These are phyloP conservation scores for Boulengeromyrus knoepffleri DNA, from an alignment of 2,113 vertebrate genomes.

Conservation along the genomic window DNA sequence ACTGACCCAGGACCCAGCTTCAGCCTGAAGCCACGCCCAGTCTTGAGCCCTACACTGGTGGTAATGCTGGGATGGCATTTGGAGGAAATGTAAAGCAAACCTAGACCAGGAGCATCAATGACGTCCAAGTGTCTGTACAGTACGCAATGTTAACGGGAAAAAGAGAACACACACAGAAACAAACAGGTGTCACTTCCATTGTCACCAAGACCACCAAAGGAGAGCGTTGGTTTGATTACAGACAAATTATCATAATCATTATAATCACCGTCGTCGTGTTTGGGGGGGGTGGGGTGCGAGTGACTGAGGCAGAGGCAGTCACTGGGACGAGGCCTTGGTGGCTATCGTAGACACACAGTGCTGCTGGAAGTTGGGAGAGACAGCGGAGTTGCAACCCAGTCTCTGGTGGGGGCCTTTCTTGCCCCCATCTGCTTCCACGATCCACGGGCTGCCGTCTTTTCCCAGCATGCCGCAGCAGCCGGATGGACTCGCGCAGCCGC, in stretches of 20 bases:
- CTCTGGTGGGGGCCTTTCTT: constrained; percentile 83
- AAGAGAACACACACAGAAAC: constrained; percentile 20
- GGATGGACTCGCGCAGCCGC: constrained; percentile 55
- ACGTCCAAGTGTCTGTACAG: constrained; percentile 39
- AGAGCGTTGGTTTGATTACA: constrained; percentile 56
- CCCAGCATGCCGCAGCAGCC: constrained; percentile 67
- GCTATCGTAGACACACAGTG: constrained; percentile 89
- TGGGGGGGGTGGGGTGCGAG: constrained; percentile 11
- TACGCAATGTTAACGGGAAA: constrained; percentile 50
- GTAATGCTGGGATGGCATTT: background rate
- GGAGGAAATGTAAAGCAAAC: background rate
- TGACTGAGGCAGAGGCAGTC: constrained; percentile 45
- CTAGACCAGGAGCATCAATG: background rate
- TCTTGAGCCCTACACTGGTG: background rate
- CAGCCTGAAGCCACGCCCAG: background rate
- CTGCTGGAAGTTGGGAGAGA: constrained; percentile 97
- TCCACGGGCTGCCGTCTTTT: constrained; percentile 75
- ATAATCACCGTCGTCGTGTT: constrained; percentile 40
- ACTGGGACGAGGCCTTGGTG: constrained; percentile 96
- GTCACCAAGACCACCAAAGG: constrained; percentile 50
- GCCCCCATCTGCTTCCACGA: constrained; percentile 68
- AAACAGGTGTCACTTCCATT: constrained; percentile 55
- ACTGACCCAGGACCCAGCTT: background rate
- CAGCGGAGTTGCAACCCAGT: constrained; percentile 83
- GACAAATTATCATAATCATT: constrained; percentile 55